Conservation (phyloP, 2,113 vertebrate species). For the Hucho hucho region DNA sequence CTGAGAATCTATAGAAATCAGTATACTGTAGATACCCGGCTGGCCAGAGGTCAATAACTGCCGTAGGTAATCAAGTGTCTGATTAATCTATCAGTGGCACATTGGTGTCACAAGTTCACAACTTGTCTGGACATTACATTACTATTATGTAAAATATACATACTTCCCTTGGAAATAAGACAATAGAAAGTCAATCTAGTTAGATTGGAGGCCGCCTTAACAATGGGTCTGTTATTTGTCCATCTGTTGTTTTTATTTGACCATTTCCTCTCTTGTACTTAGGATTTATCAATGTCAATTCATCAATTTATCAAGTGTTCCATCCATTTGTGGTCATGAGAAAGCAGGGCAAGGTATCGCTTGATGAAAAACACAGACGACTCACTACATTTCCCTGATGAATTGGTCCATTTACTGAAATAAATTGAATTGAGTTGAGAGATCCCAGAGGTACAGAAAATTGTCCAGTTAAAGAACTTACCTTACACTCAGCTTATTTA, state of each 20-base stretch:
- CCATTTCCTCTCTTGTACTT: constrained; percentile 20
- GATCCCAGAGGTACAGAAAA: constrained; percentile 65
- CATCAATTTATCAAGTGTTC: constrained; percentile 28
- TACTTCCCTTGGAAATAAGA: too few species aligned
- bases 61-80: neutral
- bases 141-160: neutral
- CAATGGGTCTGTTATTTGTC: neutral
- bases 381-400: constrained; percentile 67
- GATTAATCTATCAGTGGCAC: neutral
- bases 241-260: neutral
- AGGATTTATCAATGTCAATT: constrained; percentile 40
- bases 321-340: constrained; percentile 45
- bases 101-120: too few species aligned
- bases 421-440: constrained; percentile 73
- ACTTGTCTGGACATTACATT: too few species aligned
- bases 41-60: too few species aligned
- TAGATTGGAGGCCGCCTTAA: too few species aligned
- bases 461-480: constrained; percentile 64
- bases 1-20: too few species aligned
- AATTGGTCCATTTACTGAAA: constrained; percentile 71
- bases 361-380: constrained; percentile 65
- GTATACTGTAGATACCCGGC: too few species aligned
- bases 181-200: too few species aligned
- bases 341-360: constrained; percentile 43
- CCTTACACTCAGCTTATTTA: constrained; percentile 48